Conservation (phyloP, 2,888 invertebrate genomes). For the Eupithecia centaureata region DNA sequence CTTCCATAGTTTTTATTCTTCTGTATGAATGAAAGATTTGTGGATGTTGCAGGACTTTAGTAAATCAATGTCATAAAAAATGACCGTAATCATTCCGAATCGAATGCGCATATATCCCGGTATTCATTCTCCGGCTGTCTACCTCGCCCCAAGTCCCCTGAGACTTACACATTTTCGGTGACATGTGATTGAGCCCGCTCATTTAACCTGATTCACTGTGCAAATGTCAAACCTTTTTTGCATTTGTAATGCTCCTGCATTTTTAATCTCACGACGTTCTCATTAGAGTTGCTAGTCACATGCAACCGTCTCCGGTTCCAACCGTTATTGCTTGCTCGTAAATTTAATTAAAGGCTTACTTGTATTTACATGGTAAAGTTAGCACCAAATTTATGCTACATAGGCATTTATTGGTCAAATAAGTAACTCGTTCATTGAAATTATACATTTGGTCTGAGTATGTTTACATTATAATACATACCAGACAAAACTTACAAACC, state of each 20-base stretch:
- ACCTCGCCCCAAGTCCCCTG: constrained; percentile 16
- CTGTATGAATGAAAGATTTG: not conserved
- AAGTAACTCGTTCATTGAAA: not conserved
- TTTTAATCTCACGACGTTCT: constrained; percentile 40
- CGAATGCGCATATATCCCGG: constrained; percentile 7
- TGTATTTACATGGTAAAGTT: constrained; percentile 13
- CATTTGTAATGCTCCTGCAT: constrained; percentile 34
- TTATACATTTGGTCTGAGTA: not conserved
- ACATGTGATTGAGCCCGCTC: constrained; percentile 34
- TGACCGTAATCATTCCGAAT: constrained; percentile 6
- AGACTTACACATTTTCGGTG: constrained; percentile 20
- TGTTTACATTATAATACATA: no score
- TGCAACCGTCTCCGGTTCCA: constrained; percentile 51
- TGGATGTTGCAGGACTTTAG: not conserved
- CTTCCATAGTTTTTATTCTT: not conserved
- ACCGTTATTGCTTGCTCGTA: constrained; percentile 46
- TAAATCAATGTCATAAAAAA: not conserved
- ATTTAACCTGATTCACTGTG: constrained; percentile 41
- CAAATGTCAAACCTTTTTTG: constrained; percentile 37
- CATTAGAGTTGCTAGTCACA: constrained; percentile 51
- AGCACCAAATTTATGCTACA: not conserved
- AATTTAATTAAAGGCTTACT: constrained; percentile 20
- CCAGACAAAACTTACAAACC: no score
- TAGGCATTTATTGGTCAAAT: not conserved
- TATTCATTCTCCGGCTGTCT: constrained; percentile 11